phyloP scores from a whole-genome alignment of 2,797 vertebrate species.

The Enteromius unitaeniatus region DNA sequence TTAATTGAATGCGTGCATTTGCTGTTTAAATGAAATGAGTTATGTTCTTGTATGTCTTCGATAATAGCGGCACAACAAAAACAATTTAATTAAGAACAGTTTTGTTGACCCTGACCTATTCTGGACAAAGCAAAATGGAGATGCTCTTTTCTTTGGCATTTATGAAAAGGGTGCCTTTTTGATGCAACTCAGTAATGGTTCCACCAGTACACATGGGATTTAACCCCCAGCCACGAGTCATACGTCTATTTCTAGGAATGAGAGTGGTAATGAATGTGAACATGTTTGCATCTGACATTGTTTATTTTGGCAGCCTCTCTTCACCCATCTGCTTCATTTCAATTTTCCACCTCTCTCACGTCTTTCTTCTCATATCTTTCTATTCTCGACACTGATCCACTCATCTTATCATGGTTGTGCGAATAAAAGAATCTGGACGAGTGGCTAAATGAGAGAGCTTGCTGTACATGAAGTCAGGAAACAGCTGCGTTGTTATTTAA shows the following conservation, averaged over 20 bases:
- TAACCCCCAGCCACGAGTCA: conserved; percentile 54
- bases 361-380: conserved; percentile 5
- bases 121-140: background rate
- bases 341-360: conserved; percentile 36
- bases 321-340: conserved; percentile 72
- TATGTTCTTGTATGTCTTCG: background rate
- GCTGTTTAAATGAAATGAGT: background rate
- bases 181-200: conserved; percentile 25
- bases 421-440: conserved; percentile 48
- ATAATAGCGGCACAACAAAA: conserved; percentile 3
- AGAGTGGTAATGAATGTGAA: conserved; percentile 60
- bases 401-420: conserved; percentile 15
- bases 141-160: conserved; percentile 24
- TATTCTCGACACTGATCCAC: background rate
- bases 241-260: conserved; percentile 62
- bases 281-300: conserved; percentile 63
- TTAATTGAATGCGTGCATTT: background rate
- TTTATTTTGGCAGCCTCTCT: conserved; percentile 72
- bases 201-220: conserved; percentile 57
- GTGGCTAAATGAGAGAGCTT: conserved; percentile 36
- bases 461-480: conserved; percentile 18
- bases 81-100: background rate
- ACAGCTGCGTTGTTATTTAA: conserved; percentile 17
- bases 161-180: background rate
- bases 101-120: background rate